Percentiles rank a stretch among this genome's conserved stretches.
Conservation (phyloP, 1,140 invertebrate genomes). For the Bombus huntii region DNA sequence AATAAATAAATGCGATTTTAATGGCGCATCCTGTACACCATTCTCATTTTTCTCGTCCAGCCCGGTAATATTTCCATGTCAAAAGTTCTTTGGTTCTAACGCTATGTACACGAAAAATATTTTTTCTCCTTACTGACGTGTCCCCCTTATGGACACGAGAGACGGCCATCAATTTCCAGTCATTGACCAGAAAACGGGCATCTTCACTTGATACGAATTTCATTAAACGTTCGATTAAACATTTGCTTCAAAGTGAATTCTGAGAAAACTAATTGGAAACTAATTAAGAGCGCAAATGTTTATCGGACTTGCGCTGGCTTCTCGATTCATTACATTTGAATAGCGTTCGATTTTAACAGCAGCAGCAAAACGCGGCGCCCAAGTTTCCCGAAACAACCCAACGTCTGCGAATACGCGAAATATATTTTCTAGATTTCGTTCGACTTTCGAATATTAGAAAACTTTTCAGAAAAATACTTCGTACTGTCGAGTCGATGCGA, state of each 20-base stretch:
- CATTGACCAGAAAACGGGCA: no score
- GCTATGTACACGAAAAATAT: background rate
- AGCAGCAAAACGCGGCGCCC: background rate
- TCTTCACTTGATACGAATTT: background rate
- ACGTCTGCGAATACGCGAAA: no score
- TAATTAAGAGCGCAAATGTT: constrained; percentile 3
- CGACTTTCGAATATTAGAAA: no score
- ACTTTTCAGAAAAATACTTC: no score
- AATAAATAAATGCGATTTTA: constrained; percentile 64
- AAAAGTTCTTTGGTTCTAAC: constrained; percentile 42
- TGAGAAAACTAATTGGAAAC: background rate
- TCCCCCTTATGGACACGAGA: background rate
- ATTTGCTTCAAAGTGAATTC: background rate
- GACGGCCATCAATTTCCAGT: no score
- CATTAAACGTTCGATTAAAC: background rate
- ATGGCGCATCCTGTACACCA: constrained; percentile 31
- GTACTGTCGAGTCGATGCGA: no score
- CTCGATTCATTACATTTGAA: background rate
- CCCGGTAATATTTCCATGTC: constrained; percentile 28
- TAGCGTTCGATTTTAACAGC: background rate
- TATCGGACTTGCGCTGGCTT: background rate
- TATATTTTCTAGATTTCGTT: no score
- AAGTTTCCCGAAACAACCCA: background rate
- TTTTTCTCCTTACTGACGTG: background rate
- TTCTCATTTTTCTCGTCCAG: background rate